Conservation (phyloP, 2,888 invertebrate genomes). For the Pristionchus exspectatus region DNA sequence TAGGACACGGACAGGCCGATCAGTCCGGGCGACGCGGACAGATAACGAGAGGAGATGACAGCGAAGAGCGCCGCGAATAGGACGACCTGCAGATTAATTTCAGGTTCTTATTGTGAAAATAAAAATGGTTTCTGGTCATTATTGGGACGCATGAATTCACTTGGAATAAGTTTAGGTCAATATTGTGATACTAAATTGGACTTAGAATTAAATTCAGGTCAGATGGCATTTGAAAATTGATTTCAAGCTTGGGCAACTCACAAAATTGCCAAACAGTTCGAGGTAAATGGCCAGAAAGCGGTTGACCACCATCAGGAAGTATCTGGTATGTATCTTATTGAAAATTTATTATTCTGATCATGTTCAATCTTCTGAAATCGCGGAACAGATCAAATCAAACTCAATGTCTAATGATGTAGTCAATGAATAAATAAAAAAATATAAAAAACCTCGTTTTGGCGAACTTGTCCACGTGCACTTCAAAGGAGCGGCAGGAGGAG, state of each 20-base stretch:
- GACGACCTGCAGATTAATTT: constrained; percentile 81
- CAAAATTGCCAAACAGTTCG: constrained; percentile 93
- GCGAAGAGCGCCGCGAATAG: constrained; percentile 94
- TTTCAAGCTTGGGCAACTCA: constrained; percentile 65
- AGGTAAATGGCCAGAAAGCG: constrained; percentile 92
- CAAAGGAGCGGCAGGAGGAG: constrained; percentile 56
- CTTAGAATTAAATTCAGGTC: neutral
- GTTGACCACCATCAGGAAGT: constrained; percentile 67
- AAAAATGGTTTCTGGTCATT: neutral
- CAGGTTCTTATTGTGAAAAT: neutral
- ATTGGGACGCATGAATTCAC: neutral
- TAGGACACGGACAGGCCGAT: constrained; percentile 82
- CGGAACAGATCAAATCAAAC: too few relatives aligned
- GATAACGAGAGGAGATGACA: constrained; percentile 82
- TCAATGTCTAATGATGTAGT: too few relatives aligned
- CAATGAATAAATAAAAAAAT: too few relatives aligned
- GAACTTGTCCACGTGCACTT: constrained; percentile 59
- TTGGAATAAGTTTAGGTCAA: neutral
- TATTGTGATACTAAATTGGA: neutral
- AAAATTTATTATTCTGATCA: too few relatives aligned
- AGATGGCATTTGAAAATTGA: neutral
- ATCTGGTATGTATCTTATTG: too few relatives aligned
- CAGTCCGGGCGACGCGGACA: constrained; percentile 80
- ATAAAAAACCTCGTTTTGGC: constrained; percentile 16
- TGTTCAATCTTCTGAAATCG: too few relatives aligned